A percentile compares a stretch with the other conserved stretches of the same genome.
phyloP scores from a whole-genome alignment of 1,140 invertebrate genomes.

The Orchesella cincta region DNA sequence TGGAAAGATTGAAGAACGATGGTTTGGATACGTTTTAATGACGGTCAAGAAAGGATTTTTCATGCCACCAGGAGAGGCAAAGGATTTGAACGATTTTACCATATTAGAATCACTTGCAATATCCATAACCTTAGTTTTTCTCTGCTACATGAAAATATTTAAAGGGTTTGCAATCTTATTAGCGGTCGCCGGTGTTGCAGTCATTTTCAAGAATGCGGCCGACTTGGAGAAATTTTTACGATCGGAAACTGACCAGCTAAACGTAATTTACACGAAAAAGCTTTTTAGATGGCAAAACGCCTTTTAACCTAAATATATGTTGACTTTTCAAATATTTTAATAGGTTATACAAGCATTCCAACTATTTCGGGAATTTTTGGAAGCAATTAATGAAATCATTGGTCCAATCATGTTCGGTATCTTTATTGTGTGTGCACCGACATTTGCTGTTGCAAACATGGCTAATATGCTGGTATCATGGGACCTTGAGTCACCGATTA shows the following conservation, averaged over 20 bases:
- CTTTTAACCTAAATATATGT: too few species aligned
- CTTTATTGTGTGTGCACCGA: background rate
- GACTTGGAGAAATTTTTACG: background rate
- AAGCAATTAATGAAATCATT: background rate
- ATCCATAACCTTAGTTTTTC: background rate
- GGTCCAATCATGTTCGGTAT: background rate
- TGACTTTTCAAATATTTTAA: too few species aligned
- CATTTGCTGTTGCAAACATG: background rate
- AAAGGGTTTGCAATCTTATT: background rate
- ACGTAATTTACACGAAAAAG: too few species aligned
- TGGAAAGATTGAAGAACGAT: too few species aligned
- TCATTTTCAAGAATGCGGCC: background rate
- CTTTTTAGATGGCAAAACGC: too few species aligned
- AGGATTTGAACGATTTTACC: background rate
- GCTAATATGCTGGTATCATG: background rate
- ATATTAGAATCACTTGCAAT: background rate
- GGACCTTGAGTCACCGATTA: background rate
- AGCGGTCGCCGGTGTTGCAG: background rate
- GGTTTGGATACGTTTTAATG: too few species aligned
- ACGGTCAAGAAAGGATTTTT: too few species aligned
- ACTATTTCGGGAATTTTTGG: background rate
- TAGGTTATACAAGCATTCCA: background rate
- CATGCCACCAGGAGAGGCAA: too few species aligned
- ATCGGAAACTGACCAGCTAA: background rate
- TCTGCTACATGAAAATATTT: background rate